These are phyloP conservation scores for Tupaia chinensis DNA, from an alignment of 2,113 vertebrate species.

Conservation along the genomic window DNA sequence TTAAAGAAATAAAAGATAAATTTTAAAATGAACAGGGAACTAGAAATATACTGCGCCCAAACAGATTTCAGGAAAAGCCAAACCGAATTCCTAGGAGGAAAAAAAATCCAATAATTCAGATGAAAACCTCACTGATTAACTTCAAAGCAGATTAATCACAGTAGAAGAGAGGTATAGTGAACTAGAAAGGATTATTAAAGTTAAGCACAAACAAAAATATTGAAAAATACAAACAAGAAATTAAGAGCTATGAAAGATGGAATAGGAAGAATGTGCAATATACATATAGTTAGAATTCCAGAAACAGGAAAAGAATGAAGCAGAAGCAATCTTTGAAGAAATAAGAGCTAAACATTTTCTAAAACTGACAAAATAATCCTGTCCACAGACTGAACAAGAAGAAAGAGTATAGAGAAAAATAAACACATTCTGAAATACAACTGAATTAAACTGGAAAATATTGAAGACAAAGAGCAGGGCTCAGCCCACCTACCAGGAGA, in stretches of 20 bases:
- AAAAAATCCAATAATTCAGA: constrained; percentile 13
- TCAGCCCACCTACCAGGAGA: too few relatives aligned
- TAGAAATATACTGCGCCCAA: neutral
- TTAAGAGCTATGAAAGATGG: neutral
- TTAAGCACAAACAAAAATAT: neutral
- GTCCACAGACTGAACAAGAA: neutral
- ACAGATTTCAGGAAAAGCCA: constrained; percentile 21
- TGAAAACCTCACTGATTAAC: neutral
- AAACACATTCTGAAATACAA: neutral
- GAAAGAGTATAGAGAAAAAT: neutral
- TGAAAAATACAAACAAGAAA: neutral
- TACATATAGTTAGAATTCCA: neutral
- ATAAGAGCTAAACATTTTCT: neutral
- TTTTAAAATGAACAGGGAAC: constrained; percentile 21
- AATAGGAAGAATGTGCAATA: neutral
- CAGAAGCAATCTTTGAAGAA: constrained; percentile 46
- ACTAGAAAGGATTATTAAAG: neutral
- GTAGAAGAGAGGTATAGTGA: neutral
- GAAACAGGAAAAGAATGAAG: neutral
- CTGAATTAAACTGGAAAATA: constrained; percentile 23
- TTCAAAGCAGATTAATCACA: constrained; percentile 13
- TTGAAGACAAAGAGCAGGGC: neutral
- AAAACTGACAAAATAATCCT: neutral
- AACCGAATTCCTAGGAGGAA: neutral
- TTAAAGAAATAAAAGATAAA: neutral